These are phyloP conservation scores for Spicauda simplicius DNA, from an alignment of 2,888 invertebrate species.

Conservation along the genomic window DNA sequence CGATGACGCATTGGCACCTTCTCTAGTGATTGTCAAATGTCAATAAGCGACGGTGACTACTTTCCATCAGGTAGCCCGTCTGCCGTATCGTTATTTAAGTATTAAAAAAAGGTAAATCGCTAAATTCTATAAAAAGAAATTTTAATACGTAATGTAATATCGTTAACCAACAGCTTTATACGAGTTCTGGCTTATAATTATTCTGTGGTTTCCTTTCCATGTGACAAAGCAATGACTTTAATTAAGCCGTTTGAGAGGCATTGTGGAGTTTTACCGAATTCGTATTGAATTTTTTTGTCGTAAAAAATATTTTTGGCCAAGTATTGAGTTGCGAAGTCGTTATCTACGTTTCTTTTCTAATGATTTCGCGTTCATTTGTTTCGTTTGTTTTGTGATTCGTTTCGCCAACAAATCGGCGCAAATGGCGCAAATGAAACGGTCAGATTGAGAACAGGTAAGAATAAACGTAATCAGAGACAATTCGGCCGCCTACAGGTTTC, in stretches of 20 bases:
- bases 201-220: conserved; percentile 10
- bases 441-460: conserved; percentile 14
- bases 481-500: neutral
- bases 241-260: conserved; percentile 13
- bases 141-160: neutral
- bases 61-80: no score
- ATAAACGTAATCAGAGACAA: conserved; percentile 15
- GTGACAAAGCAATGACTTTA: conserved; percentile 16
- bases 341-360: conserved; percentile 27
- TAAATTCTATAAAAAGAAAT: no score
- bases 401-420: conserved; percentile 20
- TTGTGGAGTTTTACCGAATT: conserved; percentile 9
- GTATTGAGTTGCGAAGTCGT: conserved; percentile 26
- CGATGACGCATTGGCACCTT: no score
- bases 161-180: neutral
- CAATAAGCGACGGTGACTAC: no score
- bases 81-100: no score
- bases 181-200: neutral
- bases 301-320: conserved; percentile 10
- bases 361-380: conserved; percentile 21
- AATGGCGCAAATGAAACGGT: conserved; percentile 10
- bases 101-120: no score
- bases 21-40: no score
- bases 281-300: conserved; percentile 8
- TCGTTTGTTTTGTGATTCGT: conserved; percentile 25